Conservation (phyloP, 2,113 vertebrate genomes). For the Trogon melanurus region DNA sequence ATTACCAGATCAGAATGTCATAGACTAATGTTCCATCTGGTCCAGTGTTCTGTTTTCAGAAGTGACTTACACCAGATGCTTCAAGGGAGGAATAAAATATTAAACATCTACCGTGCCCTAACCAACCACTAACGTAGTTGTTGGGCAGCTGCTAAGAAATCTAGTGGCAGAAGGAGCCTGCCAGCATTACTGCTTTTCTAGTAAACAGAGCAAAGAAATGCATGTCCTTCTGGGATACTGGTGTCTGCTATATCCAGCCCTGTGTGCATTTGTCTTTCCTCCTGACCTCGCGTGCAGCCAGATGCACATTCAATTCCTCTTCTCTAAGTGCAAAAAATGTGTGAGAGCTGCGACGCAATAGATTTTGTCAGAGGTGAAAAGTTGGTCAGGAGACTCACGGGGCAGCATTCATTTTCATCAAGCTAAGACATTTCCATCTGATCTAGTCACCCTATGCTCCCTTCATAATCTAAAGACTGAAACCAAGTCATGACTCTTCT, state of each 20-base stretch:
- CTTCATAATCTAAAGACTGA: background rate
- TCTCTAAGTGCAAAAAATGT: background rate
- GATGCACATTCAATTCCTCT: background rate
- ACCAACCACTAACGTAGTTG: background rate
- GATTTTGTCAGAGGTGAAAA: background rate
- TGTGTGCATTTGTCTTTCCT: background rate
- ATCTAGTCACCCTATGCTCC: background rate
- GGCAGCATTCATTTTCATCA: background rate
- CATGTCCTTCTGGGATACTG: background rate
- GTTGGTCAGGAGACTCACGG: background rate
- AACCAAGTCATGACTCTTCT: background rate
- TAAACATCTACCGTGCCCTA: constrained; percentile 6
- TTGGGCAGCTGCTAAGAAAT: constrained; percentile 27
- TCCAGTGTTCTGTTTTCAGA: background rate
- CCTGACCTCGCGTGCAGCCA: background rate
- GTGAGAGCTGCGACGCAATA: fast-evolving
- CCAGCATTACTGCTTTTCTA: constrained; percentile 6
- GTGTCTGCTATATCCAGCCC: background rate
- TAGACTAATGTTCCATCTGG: constrained; percentile 31
- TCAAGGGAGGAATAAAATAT: constrained; percentile 47
- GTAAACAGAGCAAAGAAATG: background rate
- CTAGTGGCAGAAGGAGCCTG: constrained; percentile 13
- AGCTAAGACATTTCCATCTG: background rate
- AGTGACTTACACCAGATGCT: constrained; percentile 45
- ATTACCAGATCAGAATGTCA: constrained; percentile 35